Percentiles rank a stretch among this genome's conserved stretches.
phyloP scores from a whole-genome alignment of 2,113 vertebrate genomes.

The Ahaetulla prasina region DNA sequence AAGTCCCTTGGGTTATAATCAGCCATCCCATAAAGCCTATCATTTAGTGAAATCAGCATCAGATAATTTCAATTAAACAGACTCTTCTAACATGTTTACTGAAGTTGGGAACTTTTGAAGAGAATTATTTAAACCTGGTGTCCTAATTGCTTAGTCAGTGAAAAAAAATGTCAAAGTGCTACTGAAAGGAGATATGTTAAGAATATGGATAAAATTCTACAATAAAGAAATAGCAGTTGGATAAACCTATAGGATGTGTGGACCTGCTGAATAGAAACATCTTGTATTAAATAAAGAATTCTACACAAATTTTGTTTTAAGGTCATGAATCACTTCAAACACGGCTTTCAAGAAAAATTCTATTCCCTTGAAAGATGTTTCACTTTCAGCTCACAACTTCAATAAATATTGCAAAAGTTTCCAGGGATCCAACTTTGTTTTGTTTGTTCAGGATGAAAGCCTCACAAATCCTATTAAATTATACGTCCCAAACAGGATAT shows the following conservation, averaged over 20 bases:
- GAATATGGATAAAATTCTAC: constrained; percentile 8
- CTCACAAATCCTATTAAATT: background rate
- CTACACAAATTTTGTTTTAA: background rate
- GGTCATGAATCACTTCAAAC: background rate
- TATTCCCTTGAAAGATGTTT: background rate
- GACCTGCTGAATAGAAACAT: background rate
- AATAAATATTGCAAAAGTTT: background rate
- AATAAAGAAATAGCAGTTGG: background rate
- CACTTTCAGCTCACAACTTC: background rate
- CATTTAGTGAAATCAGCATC: background rate
- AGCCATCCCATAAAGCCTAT: background rate
- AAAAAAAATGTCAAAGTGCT: constrained; percentile 7
- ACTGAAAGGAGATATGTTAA: constrained; percentile 13
- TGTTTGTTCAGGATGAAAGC: background rate
- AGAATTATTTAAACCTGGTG: constrained; percentile 2
- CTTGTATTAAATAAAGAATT: background rate
- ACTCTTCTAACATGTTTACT: background rate
- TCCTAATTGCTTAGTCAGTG: background rate
- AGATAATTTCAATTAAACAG: background rate
- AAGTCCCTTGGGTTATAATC: background rate
- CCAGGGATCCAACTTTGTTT: background rate
- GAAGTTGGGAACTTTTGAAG: background rate
- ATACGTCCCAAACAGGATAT: background rate
- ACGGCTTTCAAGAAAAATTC: background rate
- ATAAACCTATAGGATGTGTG: background rate